Conservation (phyloP, 2,113 vertebrate species). For the Phaethon lepturus region DNA sequence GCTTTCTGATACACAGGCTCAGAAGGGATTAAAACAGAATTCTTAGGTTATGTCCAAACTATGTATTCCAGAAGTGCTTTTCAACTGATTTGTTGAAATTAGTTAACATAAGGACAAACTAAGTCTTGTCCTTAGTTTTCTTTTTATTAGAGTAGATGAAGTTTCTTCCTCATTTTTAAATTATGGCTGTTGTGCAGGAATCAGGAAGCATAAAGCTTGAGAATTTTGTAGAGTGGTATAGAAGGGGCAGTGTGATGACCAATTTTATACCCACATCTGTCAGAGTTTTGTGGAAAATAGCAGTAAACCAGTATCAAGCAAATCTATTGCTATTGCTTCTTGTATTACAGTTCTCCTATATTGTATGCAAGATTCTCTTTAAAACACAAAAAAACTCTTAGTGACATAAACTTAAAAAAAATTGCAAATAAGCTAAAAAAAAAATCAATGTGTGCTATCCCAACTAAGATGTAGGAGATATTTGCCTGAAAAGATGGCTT, state of each 20-base stretch:
- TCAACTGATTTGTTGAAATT: background rate
- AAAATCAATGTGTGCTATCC: background rate
- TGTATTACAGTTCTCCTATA: background rate
- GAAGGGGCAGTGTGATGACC: background rate
- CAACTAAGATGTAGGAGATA: background rate
- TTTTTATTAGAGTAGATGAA: background rate
- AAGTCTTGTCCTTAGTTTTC: background rate
- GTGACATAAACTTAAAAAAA: background rate
- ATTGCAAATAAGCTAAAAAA: background rate
- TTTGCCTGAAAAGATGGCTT: background rate
- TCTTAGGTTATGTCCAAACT: background rate
- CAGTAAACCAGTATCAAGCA: background rate
- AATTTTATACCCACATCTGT: background rate
- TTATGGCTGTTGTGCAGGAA: rapidly evolving
- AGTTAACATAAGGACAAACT: background rate
- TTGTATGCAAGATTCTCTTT: background rate
- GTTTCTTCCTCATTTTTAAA: background rate
- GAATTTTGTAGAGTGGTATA: background rate
- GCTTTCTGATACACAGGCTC: background rate
- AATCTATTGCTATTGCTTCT: background rate
- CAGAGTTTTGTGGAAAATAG: background rate
- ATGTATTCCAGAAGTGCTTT: background rate
- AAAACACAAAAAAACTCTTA: background rate
- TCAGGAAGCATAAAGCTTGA: background rate
- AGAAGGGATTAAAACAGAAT: background rate